Base-by-base conservation (phyloP, 1,140 invertebrate species). In the Galendromus occidentalis region DNA sequence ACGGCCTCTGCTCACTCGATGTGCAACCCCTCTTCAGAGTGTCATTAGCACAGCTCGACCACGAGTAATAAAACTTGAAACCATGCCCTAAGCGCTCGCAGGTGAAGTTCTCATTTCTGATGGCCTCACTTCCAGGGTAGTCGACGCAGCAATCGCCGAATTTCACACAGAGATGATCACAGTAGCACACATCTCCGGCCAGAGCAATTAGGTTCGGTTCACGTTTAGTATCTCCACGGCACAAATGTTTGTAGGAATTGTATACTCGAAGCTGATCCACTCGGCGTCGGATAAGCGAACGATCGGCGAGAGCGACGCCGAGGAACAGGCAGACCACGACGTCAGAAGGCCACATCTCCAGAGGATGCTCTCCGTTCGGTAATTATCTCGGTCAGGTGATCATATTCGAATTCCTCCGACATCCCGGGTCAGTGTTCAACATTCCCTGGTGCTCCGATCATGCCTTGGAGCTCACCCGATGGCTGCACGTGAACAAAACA, bases 171-270 rank as follows among this genome's bases (percentile, higher is more conserved):
- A 59, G 25, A 25, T 14, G 1, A 33, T 59, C 51, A 33, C 51
- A 59, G 33, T 59, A 59, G 51, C 51, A 59, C 25, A 59, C 51
- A 25, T 59, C 51, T 17, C 51, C 51, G 22, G 51, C 51, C 51
- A 59, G 51, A 1, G 51, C 51, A 22, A 22, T 59, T 17, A 59
- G 25, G 20, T 22, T 25, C 20, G 51, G 51, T 33, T 59, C 51
- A 25, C 51, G 51, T 25, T 29, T 25, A 1, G 51, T 59, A 9
- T 59, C 51, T 17, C 51, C 51, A 17, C 22, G 51, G 9, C 51
- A 59, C 14, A 59, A 25, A 33, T 59, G 51, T 29, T 33, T 25
- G 9, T 25, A 14, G 4, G 14, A 14, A 17, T 14, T 14, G 51
- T 59, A 59, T 14, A 59, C 4, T 18, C 51, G 51, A 59, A 59